Evolutionary conservation across 2,797 vertebrate species (phyloP).

Genomic region (Cuniculus paca): DNA sequence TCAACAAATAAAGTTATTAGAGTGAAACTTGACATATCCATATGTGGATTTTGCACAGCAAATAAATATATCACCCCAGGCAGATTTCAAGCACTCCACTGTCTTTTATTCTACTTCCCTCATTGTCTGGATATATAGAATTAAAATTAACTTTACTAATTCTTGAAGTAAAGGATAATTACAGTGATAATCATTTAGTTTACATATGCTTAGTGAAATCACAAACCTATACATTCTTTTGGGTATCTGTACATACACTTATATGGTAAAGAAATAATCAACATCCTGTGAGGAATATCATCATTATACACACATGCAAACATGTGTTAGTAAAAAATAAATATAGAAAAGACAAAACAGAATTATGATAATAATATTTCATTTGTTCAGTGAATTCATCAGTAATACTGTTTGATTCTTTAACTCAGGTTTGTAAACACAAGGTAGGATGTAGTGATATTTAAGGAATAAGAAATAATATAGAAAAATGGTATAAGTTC

Average conservation of each 20-base stretch:
- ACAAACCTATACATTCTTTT: neutral
- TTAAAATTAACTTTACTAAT: neutral
- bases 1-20: neutral
- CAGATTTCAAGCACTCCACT: neutral
- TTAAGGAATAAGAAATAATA: neutral
- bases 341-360: neutral
- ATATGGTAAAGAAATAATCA: neutral
- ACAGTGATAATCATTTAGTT: neutral
- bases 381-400: neutral
- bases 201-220: neutral
- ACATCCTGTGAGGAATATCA: neutral
- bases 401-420: neutral
- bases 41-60: neutral
- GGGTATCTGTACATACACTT: accelerated
- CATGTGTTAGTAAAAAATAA: neutral
- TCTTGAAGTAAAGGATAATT: neutral
- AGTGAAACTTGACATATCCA: neutral
- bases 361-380: neutral
- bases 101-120: neutral
- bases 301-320: neutral
- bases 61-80: neutral
- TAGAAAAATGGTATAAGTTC: neutral
- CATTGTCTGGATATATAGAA: neutral
- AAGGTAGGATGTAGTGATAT: neutral
- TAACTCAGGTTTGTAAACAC: neutral